These are phyloP conservation scores for Ornithoptera priamus DNA, from an alignment of 2,888 invertebrate species.

Conservation along the genomic window DNA sequence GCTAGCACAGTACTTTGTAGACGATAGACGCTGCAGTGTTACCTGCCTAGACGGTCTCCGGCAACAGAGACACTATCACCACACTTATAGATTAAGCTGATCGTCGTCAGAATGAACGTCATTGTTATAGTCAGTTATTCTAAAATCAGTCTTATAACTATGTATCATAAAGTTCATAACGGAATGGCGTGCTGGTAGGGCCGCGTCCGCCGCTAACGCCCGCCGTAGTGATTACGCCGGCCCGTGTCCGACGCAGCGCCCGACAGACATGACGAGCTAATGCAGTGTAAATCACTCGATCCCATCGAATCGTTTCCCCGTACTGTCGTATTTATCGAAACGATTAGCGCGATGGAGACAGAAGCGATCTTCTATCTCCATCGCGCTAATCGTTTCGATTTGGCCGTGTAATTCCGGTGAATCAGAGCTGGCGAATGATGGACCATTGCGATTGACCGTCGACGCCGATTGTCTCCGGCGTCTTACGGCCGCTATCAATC, in stretches of 20 bases:
- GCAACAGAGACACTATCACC: too few relatives aligned
- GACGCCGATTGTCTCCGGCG: not conserved
- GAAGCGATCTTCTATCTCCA: conserved; percentile 37
- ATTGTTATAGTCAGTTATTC: not conserved
- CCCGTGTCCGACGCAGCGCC: conserved; percentile 8
- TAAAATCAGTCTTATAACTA: not conserved
- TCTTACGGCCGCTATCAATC: too few relatives aligned
- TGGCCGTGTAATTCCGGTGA: conserved; percentile 24
- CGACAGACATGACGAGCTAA: conserved; percentile 43
- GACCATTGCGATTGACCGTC: conserved; percentile 18
- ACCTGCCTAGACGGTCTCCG: too few relatives aligned
- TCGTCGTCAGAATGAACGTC: too few relatives aligned
- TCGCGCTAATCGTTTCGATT: too few relatives aligned
- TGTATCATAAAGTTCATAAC: conserved; percentile 13
- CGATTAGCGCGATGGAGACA: conserved; percentile 64
- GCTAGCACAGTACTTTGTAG: too few relatives aligned
- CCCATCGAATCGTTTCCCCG: conserved; percentile 45
- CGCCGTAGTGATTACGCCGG: conserved; percentile 20
- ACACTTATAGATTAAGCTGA: too few relatives aligned
- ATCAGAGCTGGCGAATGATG: conserved; percentile 55
- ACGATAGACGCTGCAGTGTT: too few relatives aligned
- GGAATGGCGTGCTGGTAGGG: not conserved
- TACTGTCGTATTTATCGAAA: conserved; percentile 55
- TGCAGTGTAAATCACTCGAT: conserved; percentile 55
- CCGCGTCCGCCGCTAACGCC: conserved; percentile 19